These are phyloP conservation scores for Lagopus muta DNA, from an alignment of 2,113 vertebrate genomes.

Conservation along the genomic window DNA sequence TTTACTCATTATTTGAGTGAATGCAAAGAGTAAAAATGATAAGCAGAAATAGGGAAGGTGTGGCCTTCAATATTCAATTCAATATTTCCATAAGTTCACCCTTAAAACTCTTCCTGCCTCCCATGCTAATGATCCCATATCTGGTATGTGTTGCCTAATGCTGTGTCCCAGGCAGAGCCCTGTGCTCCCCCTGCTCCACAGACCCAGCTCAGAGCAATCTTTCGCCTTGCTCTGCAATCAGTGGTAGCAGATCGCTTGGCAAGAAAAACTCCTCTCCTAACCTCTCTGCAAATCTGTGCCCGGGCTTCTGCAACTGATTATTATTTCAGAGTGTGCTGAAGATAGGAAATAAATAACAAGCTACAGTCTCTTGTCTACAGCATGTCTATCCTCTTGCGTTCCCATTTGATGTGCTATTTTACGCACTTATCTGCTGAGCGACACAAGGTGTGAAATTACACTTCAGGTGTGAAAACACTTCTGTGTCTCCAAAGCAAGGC, in stretches of 20 bases:
- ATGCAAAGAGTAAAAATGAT: background rate
- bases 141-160: background rate
- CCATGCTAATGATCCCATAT: background rate
- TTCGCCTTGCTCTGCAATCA: background rate
- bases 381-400: slow-evolving; percentile 75
- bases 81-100: background rate
- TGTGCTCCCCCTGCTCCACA: background rate
- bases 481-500: slow-evolving; percentile 74
- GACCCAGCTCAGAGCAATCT: slow-evolving; percentile 17
- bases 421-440: slow-evolving; percentile 79
- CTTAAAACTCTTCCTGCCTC: background rate
- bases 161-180: background rate
- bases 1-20: background rate
- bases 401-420: slow-evolving; percentile 79
- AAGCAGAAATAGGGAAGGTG: background rate
- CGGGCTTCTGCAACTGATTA: slow-evolving; percentile 47
- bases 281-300: slow-evolving; percentile 45
- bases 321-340: slow-evolving; percentile 53
- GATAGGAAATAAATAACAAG: slow-evolving; percentile 74
- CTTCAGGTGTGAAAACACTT: slow-evolving; percentile 83
- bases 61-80: background rate
- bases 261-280: slow-evolving; percentile 57
- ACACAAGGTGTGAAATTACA: slow-evolving; percentile 82
- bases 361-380: slow-evolving; percentile 64
- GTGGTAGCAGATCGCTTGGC: slow-evolving; percentile 30